Percentiles rank a stretch among this genome's conserved stretches.
phyloP scores from a whole-genome alignment of 2,888 invertebrate genomes.

The Drosophila engyochracea region DNA sequence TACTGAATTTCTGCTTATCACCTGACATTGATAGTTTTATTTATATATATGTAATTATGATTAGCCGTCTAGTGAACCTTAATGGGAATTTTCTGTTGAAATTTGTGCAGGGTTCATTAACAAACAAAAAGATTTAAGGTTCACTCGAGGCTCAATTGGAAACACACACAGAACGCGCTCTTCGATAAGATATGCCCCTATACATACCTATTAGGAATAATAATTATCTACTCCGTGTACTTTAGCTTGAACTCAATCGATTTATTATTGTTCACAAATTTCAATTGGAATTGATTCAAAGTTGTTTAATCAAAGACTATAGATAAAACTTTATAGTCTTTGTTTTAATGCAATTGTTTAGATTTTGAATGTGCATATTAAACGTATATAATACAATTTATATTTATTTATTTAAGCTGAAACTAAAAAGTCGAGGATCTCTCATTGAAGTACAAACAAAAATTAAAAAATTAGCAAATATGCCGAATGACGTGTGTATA shows the following conservation, averaged over 20 bases:
- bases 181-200: conserved; percentile 46
- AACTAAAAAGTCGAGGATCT: not conserved
- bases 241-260: conserved; percentile 20
- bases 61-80: conserved; percentile 2
- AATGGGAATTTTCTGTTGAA: conserved; percentile 15
- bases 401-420: not conserved
- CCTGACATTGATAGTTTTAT: conserved; percentile 16
- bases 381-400: not conserved
- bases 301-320: not conserved
- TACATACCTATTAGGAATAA: conserved; percentile 16
- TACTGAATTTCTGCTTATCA: conserved; percentile 19
- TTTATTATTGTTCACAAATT: conserved; percentile 13
- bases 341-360: not conserved
- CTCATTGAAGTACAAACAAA: not conserved
- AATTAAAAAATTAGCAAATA: not conserved
- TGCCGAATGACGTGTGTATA: not conserved
- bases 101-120: conserved; percentile 8
- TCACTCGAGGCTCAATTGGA: conserved; percentile 23
- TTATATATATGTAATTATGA: conserved; percentile 16
- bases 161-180: conserved; percentile 14
- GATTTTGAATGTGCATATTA: not conserved
- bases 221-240: conserved; percentile 26
- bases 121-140: conserved; percentile 25
- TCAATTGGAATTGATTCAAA: not conserved
- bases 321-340: not conserved